Percentiles rank a stretch among this genome's conserved stretches.
These are phyloP conservation scores for Trachythela sp. DNA, from an alignment of 64 coral and sea anemone species.

Conservation along the genomic window DNA sequence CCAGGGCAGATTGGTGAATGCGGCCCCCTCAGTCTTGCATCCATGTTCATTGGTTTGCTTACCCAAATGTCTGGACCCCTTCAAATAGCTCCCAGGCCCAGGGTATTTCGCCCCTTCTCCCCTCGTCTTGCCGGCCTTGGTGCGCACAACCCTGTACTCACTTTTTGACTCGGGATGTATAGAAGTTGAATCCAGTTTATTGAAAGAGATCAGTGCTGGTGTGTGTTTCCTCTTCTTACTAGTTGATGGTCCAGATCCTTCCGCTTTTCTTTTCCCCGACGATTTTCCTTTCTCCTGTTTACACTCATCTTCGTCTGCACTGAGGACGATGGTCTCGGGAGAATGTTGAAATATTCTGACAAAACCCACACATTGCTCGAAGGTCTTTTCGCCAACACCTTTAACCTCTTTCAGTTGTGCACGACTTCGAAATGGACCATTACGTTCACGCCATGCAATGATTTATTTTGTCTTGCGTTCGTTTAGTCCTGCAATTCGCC, in stretches of 20 bases:
- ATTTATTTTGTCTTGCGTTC: constrained; percentile 67
- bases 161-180: constrained; percentile 90
- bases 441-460: constrained; percentile 61
- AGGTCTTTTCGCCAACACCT: constrained; percentile 78
- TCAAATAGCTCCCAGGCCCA: too few species aligned
- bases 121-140: constrained; percentile 36
- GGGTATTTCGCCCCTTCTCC: too few species aligned
- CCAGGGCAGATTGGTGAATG: too few species aligned
- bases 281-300: constrained; percentile 22
- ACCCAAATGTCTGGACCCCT: too few species aligned
- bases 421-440: constrained; percentile 71
- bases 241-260: background rate
- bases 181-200: constrained; percentile 70
- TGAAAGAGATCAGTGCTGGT: constrained; percentile 10
- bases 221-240: constrained; percentile 15
- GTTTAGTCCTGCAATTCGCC: constrained; percentile 57
- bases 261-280: constrained; percentile 53
- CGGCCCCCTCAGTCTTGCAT: too few species aligned
- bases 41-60: too few species aligned
- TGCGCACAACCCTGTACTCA: constrained; percentile 42
- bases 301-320: background rate
- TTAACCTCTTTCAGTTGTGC: constrained; percentile 60
- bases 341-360: constrained; percentile 42
- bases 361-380: constrained; percentile 89
- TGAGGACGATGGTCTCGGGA: background rate